Conservation (phyloP, 2,888 invertebrate genomes). For the Melinaea marsaeus region DNA sequence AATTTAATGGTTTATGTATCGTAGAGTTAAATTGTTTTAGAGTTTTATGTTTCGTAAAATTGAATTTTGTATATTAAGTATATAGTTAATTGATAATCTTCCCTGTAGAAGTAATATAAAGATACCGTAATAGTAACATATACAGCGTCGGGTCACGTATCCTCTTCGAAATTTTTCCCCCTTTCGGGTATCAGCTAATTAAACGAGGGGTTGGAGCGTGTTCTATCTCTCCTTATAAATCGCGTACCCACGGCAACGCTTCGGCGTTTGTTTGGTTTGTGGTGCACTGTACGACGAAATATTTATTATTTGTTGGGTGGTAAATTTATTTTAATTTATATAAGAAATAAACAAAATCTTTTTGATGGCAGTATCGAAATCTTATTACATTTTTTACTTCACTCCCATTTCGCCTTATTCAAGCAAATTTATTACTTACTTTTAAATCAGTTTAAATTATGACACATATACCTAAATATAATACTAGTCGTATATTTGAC, state of each 20-base stretch:
- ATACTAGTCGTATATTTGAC: too few species aligned
- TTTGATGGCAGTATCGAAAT: too few species aligned
- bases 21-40: not conserved
- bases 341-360: too few species aligned
- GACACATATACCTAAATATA: too few species aligned
- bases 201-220: conserved; percentile 33
- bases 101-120: not conserved
- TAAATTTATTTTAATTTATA: too few species aligned
- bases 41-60: not conserved
- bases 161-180: conserved; percentile 34
- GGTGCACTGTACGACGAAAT: not conserved
- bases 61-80: not conserved
- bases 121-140: not conserved
- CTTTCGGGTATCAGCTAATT: conserved; percentile 30
- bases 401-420: too few species aligned
- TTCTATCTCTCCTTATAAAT: conserved; percentile 32
- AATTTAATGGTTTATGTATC: not conserved
- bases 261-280: conserved; percentile 1
- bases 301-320: too few species aligned
- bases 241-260: conserved; percentile 15
- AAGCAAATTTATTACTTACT: too few species aligned
- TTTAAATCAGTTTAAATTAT: too few species aligned
- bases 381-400: too few species aligned
- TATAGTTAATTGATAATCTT: not conserved
- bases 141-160: conserved; percentile 30